phyloP scores from a whole-genome alignment of 1,140 invertebrate species.

The Globodera rostochiensis region DNA sequence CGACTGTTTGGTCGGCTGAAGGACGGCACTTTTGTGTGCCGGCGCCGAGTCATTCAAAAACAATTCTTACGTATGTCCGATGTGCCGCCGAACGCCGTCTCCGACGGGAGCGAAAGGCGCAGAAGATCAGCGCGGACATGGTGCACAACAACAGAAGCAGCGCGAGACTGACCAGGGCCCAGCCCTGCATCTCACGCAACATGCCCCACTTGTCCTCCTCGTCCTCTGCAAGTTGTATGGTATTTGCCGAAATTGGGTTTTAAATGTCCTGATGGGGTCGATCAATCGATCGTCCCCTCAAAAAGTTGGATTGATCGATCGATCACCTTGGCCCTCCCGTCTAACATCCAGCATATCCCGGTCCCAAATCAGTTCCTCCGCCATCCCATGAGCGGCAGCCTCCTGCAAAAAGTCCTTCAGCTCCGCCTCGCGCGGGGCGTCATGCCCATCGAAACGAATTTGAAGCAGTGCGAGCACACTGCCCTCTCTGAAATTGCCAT shows the following conservation, averaged over 20 bases:
- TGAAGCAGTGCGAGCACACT: constrained; percentile 48
- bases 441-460: constrained; percentile 46
- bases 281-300: neutral
- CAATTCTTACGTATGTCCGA: constrained; percentile 46
- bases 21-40: neutral
- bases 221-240: neutral
- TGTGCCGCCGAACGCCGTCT: neutral
- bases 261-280: neutral
- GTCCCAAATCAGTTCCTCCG: constrained; percentile 30
- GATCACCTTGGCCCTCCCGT: neutral
- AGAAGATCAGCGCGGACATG: constrained; percentile 25
- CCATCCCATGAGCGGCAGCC: constrained; percentile 29
- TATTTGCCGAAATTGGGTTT: neutral
- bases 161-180: constrained; percentile 30
- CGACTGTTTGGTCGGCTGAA: constrained; percentile 23
- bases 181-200: constrained; percentile 42
- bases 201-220: constrained; percentile 55
- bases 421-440: constrained; percentile 35
- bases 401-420: constrained; percentile 49
- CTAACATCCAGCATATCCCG: constrained; percentile 15
- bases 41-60: neutral
- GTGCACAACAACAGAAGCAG: constrained; percentile 25
- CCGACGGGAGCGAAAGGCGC: constrained; percentile 27
- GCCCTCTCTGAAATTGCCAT: constrained; percentile 34
- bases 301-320: constrained; percentile 9